phyloP scores from a whole-genome alignment of 2,113 vertebrate genomes.

The Tachuris rubrigastra region DNA sequence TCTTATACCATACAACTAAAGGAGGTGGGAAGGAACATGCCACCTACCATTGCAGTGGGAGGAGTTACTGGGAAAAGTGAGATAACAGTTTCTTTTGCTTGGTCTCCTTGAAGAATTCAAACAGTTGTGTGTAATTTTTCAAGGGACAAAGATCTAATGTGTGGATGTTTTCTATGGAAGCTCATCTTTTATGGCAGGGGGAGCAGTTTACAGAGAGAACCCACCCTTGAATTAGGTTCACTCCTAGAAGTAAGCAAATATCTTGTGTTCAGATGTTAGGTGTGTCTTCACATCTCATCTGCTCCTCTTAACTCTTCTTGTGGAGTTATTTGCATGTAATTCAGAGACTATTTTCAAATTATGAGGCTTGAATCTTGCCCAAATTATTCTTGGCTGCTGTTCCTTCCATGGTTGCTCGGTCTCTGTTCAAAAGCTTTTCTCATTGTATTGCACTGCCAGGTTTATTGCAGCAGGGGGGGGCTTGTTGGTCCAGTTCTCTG shows the following conservation, averaged over 20 bases:
- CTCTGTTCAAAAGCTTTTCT: not conserved
- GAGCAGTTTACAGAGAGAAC: not conserved
- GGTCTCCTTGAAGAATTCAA: not conserved
- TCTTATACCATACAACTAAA: not conserved
- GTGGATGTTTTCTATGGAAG: not conserved
- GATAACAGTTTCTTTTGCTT: not conserved
- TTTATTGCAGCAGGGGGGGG: not conserved
- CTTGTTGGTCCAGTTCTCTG: not conserved
- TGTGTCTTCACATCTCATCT: not conserved
- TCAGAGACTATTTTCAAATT: not conserved
- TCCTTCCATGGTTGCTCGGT: not conserved
- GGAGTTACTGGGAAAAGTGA: not conserved
- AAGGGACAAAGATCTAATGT: not conserved
- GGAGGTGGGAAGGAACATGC: not conserved
- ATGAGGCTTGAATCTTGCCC: not conserved
- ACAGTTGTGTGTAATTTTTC: not conserved
- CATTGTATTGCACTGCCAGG: rapidly evolving
- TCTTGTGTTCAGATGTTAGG: not conserved
- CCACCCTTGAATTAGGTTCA: not conserved
- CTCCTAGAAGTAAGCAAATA: not conserved
- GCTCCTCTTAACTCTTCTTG: not conserved
- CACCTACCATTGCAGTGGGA: not conserved
- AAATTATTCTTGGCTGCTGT: not conserved
- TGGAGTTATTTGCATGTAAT: not conserved
- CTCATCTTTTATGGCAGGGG: not conserved